These are phyloP conservation scores for Athalia rosae DNA, from an alignment of 2,888 invertebrate genomes.

Conservation along the genomic window DNA sequence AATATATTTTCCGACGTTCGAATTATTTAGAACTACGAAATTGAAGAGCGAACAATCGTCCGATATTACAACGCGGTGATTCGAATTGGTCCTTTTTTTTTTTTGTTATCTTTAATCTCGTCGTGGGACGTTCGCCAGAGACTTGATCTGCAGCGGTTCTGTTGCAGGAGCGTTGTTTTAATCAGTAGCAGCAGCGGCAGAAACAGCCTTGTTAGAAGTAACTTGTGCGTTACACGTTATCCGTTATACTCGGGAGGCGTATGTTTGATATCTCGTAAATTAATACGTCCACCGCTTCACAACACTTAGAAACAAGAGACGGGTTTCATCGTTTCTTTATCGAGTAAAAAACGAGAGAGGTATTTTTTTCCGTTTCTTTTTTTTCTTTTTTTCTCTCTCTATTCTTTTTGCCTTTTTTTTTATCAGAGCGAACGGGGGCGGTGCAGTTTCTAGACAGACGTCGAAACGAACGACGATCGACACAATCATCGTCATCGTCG, in stretches of 20 bases:
- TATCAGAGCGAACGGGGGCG: neutral
- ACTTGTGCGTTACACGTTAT: constrained; percentile 22
- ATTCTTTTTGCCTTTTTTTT: neutral
- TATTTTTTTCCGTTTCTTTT: too few species aligned
- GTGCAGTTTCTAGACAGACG: neutral
- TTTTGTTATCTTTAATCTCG: neutral
- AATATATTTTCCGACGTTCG: too few species aligned
- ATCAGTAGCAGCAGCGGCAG: too few species aligned
- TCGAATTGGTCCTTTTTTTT: too few species aligned
- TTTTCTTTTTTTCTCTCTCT: too few species aligned
- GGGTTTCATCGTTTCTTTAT: neutral
- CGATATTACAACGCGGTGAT: too few species aligned
- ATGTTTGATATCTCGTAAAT: constrained; percentile 41
- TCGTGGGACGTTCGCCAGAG: neutral
- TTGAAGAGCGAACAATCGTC: too few species aligned
- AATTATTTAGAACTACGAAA: too few species aligned
- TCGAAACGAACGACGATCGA: neutral
- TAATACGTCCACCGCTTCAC: constrained; percentile 3
- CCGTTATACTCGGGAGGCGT: constrained; percentile 24
- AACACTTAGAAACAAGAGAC: neutral
- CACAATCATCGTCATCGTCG: neutral
- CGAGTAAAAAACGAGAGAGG: constrained; percentile 6
- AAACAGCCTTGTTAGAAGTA: neutral
- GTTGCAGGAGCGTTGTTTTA: neutral
- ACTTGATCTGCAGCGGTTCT: neutral